Percentiles rank a stretch among this genome's conserved stretches.
These are phyloP conservation scores for Leptinotarsa peninsularis DNA, from an alignment of 2,888 invertebrate species.

Conservation along the genomic window DNA sequence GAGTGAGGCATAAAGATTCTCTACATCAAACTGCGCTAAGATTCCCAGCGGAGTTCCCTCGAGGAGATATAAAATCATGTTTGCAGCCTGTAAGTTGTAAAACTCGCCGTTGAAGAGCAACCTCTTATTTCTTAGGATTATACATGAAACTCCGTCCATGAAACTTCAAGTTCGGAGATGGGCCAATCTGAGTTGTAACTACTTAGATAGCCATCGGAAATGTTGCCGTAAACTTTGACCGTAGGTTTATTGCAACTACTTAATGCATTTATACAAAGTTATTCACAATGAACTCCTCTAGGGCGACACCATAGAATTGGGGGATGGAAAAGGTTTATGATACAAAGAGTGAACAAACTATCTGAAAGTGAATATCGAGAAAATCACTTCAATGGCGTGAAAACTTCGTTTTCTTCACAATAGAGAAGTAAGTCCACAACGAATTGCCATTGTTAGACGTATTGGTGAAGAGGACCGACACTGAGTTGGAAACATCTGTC, in stretches of 20 bases:
- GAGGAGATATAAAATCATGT: constrained; percentile 16
- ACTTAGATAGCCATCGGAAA: constrained; percentile 21
- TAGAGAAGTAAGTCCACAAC: too few relatives aligned
- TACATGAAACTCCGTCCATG: constrained; percentile 14
- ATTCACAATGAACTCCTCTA: constrained; percentile 2
- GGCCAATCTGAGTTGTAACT: constrained; percentile 25
- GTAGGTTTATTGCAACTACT: constrained; percentile 26
- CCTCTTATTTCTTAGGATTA: constrained; percentile 9
- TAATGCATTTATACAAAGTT: constrained; percentile 28
- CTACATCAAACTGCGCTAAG: not conserved
- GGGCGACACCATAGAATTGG: not conserved
- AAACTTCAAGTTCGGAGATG: constrained; percentile 22
- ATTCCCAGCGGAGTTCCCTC: not conserved
- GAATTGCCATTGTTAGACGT: too few relatives aligned
- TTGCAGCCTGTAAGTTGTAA: constrained; percentile 4
- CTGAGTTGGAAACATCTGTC: too few relatives aligned
- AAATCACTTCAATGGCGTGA: too few relatives aligned
- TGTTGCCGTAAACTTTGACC: constrained; percentile 19
- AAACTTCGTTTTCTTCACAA: too few relatives aligned
- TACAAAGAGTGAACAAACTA: too few relatives aligned
- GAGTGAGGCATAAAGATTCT: not conserved
- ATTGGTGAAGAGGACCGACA: too few relatives aligned
- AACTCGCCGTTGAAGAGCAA: constrained; percentile 6
- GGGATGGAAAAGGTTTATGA: too few relatives aligned
- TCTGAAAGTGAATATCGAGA: too few relatives aligned